Percentiles rank a stretch among this genome's conserved stretches.
Evolutionary conservation across 2,797 vertebrate species (phyloP).

Genomic region (Delichon dasypus): DNA sequence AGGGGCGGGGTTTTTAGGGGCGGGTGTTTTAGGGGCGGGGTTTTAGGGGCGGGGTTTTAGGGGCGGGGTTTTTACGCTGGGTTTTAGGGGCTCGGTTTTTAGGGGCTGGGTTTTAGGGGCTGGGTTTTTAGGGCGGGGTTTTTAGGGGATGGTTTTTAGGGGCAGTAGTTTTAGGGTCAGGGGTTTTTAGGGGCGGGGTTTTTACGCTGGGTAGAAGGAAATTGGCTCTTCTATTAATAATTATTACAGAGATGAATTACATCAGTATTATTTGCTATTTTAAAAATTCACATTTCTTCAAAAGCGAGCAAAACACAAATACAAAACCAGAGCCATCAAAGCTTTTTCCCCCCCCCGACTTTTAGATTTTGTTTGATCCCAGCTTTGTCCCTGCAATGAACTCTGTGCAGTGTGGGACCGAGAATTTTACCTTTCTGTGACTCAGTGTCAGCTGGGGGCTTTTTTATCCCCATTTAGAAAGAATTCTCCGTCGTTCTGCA

Average conservation of each 20-base stretch:
- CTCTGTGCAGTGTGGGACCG: not conserved
- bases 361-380: not conserved
- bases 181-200: too few species aligned
- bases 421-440: not conserved
- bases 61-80: too few species aligned
- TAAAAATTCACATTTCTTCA: not conserved
- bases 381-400: not conserved
- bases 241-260: accelerated
- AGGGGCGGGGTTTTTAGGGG: too few species aligned
- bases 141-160: too few species aligned
- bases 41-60: too few species aligned
- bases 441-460: not conserved
- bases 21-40: too few species aligned
- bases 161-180: too few species aligned
- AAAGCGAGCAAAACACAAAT: not conserved
- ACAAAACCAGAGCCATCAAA: not conserved
- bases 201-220: not conserved
- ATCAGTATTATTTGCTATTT: not conserved
- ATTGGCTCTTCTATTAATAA: not conserved
- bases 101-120: too few species aligned
- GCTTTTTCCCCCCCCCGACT: accelerated
- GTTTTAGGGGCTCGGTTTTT: too few species aligned
- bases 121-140: too few species aligned
- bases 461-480: not conserved
- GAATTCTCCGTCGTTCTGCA: not conserved